Evolutionary conservation across 1,140 invertebrate genomes (phyloP), one percentile per base, ranked within the genome.

Genomic region (Caenorhabditis briggsae): DNA sequence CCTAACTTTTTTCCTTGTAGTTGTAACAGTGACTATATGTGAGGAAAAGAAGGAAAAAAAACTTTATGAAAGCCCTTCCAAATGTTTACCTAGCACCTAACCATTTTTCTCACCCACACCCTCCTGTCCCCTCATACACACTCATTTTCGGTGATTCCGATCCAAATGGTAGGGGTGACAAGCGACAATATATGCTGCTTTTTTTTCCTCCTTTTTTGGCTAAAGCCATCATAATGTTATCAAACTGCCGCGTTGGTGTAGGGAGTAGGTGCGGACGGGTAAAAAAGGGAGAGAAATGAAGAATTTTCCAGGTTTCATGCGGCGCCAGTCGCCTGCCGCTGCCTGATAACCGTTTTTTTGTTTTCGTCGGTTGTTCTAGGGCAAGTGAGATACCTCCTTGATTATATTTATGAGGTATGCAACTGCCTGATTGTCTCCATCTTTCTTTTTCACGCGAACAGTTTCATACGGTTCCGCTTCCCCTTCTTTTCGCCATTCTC

Each of bases 341-440:
- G 12, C 23, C 46, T 43, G 70, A 78, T 78, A 78, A 78, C 70
- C 70, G 43, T 78, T 78, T 78, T 70, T 78, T 78, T 43, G 20
- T 43, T 46, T 43, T 33, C 33, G 33, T 33, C 33, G 33, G 33
- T 33, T 33, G 33, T 33, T 33, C 3, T 33, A 33, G 33, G 65
- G 0, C 18, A 53, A 78, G 48, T 43, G n/a, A 12, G 33, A 78
- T 78, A 78, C 70, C 70, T 50, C 46, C 70, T 78, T 78, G 43
- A 48, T 50, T 53, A 53, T 50, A 78, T 78, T 78, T 78, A 78
- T 78, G 70, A 78, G 70, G 70, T 50, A 78, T 78, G 70, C 70
- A 50, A 48, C 70, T 50, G 70, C 50, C 43, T 16, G 33, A 18
- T 14, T 70, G 16, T 70, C n/a, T 11, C 23, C 50, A 50, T 23